Evolutionary conservation across 2,888 invertebrate species (phyloP).

Genomic region (Amphipyra tragopoginis): DNA sequence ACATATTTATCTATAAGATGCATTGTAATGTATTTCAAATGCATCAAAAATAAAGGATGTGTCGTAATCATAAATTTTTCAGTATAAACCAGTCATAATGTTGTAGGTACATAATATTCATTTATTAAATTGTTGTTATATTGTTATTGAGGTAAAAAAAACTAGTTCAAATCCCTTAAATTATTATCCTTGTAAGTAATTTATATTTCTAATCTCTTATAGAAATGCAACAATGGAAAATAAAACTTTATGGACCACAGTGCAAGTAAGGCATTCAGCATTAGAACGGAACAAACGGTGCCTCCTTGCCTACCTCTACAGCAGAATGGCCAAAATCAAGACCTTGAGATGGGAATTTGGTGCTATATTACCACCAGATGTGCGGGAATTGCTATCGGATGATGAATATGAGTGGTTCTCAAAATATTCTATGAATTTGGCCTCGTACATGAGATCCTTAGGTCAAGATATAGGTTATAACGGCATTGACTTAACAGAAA

Average conservation of each 20-base stretch:
- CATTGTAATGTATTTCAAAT: too few species aligned
- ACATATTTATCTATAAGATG: too few species aligned
- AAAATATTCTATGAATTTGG: conserved; percentile 95
- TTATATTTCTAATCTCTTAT: conserved; percentile 45
- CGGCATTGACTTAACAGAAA: conserved; percentile 96
- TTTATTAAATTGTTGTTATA: too few species aligned
- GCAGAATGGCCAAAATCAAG: conserved; percentile 94
- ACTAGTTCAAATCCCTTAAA: too few species aligned
- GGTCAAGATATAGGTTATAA: conserved; percentile 93
- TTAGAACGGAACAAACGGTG: conserved; percentile 97
- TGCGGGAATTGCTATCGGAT: conserved; percentile 94
- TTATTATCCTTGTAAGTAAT: too few species aligned
- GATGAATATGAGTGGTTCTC: conserved; percentile 97
- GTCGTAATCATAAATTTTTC: too few species aligned
- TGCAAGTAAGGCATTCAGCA: conserved; percentile 95
- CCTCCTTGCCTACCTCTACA: conserved; percentile 95
- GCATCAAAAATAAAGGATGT: too few species aligned
- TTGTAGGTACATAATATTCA: too few species aligned
- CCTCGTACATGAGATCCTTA: conserved; percentile 96
- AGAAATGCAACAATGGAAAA: conserved; percentile 90
- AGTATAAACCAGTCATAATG: too few species aligned
- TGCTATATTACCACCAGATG: conserved; percentile 96
- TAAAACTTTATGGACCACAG: conserved; percentile 92
- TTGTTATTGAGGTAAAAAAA: too few species aligned
- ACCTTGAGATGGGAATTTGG: conserved; percentile 99